Evolutionary conservation across 2,113 vertebrate genomes (phyloP).

Genomic region (Oreochromis aureus): DNA sequence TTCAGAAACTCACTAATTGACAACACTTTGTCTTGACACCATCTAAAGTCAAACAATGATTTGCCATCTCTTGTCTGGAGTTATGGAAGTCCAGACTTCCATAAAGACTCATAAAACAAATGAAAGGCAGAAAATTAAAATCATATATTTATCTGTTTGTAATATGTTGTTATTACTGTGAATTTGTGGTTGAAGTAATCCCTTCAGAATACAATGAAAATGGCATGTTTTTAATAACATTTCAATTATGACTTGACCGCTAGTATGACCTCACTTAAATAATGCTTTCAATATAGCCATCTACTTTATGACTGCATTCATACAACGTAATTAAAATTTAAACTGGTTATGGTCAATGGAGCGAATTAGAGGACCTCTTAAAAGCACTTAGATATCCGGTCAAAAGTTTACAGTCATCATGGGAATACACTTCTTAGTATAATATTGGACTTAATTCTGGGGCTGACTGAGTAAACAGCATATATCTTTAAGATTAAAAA

Average conservation of each 20-base stretch:
- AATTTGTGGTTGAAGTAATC: not conserved
- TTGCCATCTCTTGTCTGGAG: accelerated
- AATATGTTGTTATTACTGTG: not conserved
- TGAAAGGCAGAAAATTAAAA: not conserved
- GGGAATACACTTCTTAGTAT: not conserved
- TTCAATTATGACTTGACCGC: not conserved
- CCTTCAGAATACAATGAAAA: not conserved
- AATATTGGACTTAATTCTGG: not conserved
- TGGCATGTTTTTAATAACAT: not conserved
- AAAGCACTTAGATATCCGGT: not conserved
- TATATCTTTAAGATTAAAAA: not conserved
- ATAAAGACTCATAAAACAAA: not conserved
- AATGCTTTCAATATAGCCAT: not conserved
- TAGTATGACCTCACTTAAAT: not conserved
- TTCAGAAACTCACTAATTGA: not conserved
- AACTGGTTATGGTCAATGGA: not conserved
- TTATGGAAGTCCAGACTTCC: not conserved
- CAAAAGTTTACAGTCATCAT: not conserved
- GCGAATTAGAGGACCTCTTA: not conserved
- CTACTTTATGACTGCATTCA: not conserved
- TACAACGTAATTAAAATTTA: not conserved
- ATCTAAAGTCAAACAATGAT: not conserved
- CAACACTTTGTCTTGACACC: not conserved
- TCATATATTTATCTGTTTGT: not conserved
- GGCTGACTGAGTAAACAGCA: not conserved